Base-by-base conservation (phyloP, 2,113 vertebrate species). In the Barnardius zonarius region DNA sequence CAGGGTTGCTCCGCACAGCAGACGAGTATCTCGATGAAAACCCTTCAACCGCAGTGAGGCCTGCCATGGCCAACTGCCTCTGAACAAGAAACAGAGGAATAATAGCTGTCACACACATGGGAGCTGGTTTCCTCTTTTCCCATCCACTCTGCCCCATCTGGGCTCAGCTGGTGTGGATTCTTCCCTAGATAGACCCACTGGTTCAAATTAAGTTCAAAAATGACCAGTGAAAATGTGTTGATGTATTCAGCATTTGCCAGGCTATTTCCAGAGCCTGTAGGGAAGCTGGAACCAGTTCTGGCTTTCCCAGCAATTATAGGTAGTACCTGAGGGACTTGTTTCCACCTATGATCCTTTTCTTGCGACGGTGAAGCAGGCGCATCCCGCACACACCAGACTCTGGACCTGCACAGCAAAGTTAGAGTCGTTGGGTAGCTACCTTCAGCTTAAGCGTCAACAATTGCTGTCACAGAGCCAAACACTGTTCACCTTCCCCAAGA, bases 51-150 rank as follows among this genome's bases (percentile, higher is more conserved):
- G 98, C 31, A 99, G 96, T 0, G 99, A 99, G 37, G 98, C 98
- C 95, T 99, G 99, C 99, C 99, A 99, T 0, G 99, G 99, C 98
- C 98, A 99, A 2, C 98, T 92, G 10, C 98, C 98, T 96, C 99
- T 99, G 95, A 80, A 86, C 66, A 48, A 86, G 37, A 91, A 94
- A 89, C 30, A 74, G 62, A 37, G 52, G 33, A 59, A 31, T 46
- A 66, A 81, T 5, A 52, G 22, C 11, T 28, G 27, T 75, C 51
- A 83, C 64, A 59, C 18, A 66, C 14, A 17, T 2, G 28, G 46
- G 9, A 83, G 33, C 27, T 35, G 16, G 64, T 44, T 57, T 57
- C 33, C 62, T 90, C 30, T 59, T 49, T 39, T 90, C 54, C 51
- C 33, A 61, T n/a, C 44, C 43, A 25, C 35, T 80, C 72, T 73